Conservation (phyloP, 2,888 invertebrate species). For the Lucinisca nassula region DNA sequence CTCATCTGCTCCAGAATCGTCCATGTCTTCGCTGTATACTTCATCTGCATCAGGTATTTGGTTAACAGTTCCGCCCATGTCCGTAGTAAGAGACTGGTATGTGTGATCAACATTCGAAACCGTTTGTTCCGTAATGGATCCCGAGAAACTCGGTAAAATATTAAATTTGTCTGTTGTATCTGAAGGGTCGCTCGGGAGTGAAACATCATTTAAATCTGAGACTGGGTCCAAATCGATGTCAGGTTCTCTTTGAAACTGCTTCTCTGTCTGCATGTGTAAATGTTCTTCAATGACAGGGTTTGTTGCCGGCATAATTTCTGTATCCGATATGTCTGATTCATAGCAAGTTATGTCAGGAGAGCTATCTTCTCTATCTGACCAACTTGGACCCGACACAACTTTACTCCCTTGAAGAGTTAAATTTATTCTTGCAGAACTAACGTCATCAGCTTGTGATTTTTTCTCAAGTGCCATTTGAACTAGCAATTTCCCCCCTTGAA, state of each 20-base stretch:
- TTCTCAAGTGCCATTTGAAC: not conserved
- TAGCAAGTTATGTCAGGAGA: not conserved
- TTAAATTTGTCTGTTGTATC: not conserved
- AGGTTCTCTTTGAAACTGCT: not conserved
- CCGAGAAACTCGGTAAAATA: not conserved
- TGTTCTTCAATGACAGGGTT: not conserved
- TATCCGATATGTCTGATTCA: not conserved
- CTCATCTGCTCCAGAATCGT: not conserved
- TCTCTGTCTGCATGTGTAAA: not conserved
- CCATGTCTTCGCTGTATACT: not conserved
- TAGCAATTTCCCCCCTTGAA: slow-evolving; percentile 3
- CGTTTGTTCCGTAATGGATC: not conserved
- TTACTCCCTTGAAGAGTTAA: slow-evolving; percentile 2
- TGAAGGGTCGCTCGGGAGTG: not conserved
- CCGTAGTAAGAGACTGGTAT: not conserved
- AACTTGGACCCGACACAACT: not conserved
- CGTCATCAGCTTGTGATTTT: not conserved
- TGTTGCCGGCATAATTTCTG: not conserved
- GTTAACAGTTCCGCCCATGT: not conserved
- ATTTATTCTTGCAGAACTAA: slow-evolving; percentile 1
- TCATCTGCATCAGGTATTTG: not conserved
- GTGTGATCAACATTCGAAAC: not conserved
- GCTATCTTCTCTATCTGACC: not conserved
- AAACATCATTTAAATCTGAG: not conserved
- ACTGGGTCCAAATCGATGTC: not conserved